Evolutionary conservation across 2,113 vertebrate species (phyloP).

Genomic region (Polypterus senegalus): DNA sequence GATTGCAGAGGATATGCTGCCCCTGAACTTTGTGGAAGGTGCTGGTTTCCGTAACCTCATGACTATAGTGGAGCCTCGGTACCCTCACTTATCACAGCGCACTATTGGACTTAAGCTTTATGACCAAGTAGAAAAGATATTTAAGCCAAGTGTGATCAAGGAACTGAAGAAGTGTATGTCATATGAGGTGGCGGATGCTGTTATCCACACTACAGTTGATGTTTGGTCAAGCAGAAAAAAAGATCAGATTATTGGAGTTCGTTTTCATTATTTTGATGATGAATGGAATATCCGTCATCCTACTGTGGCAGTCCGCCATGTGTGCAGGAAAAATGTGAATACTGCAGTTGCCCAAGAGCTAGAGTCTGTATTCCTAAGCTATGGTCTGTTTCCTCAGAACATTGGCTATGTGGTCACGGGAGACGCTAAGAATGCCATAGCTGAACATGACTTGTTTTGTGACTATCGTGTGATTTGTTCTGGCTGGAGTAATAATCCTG

Average conservation of each 20-base stretch:
- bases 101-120: conserved; percentile 42
- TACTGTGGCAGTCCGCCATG: conserved; percentile 44
- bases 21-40: conserved; percentile 51
- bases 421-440: conserved; percentile 42
- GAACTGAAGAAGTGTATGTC: conserved; percentile 40
- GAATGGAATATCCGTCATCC: conserved; percentile 46
- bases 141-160: conserved; percentile 51
- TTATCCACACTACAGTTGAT: conserved; percentile 45
- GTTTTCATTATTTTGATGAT: conserved; percentile 46
- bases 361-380: conserved; percentile 50
- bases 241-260: conserved; percentile 36
- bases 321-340: conserved; percentile 29
- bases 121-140: conserved; percentile 43
- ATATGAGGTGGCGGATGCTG: conserved; percentile 14
- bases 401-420: conserved; percentile 45
- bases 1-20: conserved; percentile 59
- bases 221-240: conserved; percentile 38
- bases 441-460: conserved; percentile 42
- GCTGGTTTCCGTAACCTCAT: conserved; percentile 51
- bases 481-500: conserved; percentile 33
- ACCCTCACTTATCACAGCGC: conserved; percentile 42
- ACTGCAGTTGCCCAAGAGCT: conserved; percentile 32
- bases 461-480: conserved; percentile 47
- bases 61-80: conserved; percentile 33
- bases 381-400: conserved; percentile 45